These are phyloP conservation scores for Drosophila mulleri DNA, from an alignment of 2,888 invertebrate species.

Conservation along the genomic window DNA sequence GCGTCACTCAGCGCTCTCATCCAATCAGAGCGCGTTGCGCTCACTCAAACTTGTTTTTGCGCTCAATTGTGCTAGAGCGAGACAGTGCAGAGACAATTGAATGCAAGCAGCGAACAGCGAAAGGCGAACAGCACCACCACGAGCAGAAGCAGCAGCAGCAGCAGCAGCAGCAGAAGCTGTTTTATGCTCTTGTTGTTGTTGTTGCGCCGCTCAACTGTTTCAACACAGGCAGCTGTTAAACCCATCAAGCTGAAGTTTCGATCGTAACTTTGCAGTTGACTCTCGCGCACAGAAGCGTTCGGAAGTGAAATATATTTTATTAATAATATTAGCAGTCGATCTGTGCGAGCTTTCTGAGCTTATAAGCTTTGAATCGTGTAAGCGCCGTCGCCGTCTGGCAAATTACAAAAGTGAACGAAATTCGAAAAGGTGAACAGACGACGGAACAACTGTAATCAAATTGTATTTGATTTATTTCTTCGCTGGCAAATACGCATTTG, in stretches of 20 bases:
- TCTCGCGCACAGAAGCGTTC: constrained; percentile 86
- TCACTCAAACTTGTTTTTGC: constrained; percentile 69
- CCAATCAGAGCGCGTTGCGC: constrained; percentile 64
- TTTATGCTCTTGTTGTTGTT: constrained; percentile 55
- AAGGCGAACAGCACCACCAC: constrained; percentile 24
- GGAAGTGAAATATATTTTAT: constrained; percentile 86
- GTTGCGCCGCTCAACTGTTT: constrained; percentile 60
- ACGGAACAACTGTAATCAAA: constrained; percentile 13
- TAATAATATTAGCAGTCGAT: constrained; percentile 83
- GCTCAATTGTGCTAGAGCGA: constrained; percentile 61
- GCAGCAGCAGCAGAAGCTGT: constrained; percentile 80
- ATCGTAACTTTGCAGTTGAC: constrained; percentile 86
- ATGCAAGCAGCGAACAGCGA: constrained; percentile 55
- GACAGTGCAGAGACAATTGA: constrained; percentile 56
- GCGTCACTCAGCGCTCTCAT: constrained; percentile 36
- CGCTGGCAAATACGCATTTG: constrained; percentile 14
- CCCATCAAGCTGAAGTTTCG: constrained; percentile 85
- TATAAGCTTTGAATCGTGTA: constrained; percentile 25
- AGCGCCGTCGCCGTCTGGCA: constrained; percentile 31
- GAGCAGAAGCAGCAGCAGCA: constrained; percentile 50
- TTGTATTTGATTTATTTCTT: constrained; percentile 6
- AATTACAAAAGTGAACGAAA: constrained; percentile 31
- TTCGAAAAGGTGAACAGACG: constrained; percentile 6
- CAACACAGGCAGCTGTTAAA: constrained; percentile 84
- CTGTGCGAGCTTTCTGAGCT: constrained; percentile 36